phyloP scores from a whole-genome alignment of 2,113 vertebrate genomes.

The Cryptotis parvus region DNA sequence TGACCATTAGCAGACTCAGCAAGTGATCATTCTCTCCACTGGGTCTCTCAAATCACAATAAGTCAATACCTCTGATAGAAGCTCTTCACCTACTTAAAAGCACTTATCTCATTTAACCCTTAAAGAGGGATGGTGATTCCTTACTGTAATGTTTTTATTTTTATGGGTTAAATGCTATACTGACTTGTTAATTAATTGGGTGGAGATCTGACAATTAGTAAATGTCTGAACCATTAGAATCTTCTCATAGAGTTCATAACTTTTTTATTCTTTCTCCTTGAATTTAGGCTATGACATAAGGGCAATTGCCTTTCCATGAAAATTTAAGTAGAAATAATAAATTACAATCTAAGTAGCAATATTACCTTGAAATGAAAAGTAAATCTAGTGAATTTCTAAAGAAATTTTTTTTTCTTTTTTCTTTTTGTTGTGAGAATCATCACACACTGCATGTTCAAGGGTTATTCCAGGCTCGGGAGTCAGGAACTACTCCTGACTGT shows the following conservation, averaged over 20 bases:
- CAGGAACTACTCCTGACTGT: too few relatives aligned
- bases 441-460: too few relatives aligned
- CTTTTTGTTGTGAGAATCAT: too few relatives aligned
- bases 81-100: background rate
- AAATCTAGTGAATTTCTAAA: conserved; percentile 33
- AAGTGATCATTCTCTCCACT: background rate
- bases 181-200: background rate
- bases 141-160: background rate
- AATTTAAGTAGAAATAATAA: conserved; percentile 14
- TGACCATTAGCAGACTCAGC: background rate
- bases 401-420: too few relatives aligned
- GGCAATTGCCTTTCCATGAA: background rate
- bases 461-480: too few relatives aligned
- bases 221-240: background rate
- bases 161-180: background rate
- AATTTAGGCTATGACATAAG: background rate
- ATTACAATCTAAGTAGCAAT: background rate
- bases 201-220: background rate
- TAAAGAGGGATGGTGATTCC: background rate
- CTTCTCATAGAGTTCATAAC: background rate
- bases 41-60: background rate
- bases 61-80: background rate
- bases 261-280: background rate
- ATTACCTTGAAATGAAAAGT: conserved; percentile 19
- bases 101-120: background rate